Evolutionary conservation across 2,113 vertebrate genomes (phyloP).

Genomic region (Halichoerus grypus): DNA sequence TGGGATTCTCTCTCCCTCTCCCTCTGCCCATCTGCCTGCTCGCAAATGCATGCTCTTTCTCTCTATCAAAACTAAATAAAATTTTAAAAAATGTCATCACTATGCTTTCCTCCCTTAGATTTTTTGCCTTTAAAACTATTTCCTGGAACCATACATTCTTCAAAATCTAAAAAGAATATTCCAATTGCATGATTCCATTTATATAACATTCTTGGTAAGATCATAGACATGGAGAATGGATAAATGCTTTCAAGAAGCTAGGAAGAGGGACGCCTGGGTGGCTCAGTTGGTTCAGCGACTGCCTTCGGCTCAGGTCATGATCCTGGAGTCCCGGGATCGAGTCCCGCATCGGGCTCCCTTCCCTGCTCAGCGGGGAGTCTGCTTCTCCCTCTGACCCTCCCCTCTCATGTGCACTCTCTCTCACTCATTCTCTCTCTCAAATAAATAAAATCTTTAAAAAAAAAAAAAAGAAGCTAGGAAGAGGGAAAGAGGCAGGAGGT

Average conservation of each 20-base stretch:
- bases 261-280: background rate
- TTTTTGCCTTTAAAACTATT: slow-evolving; percentile 40
- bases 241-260: background rate
- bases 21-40: background rate
- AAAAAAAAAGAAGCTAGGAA: background rate
- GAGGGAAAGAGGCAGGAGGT: background rate
- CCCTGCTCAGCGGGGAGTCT: too few relatives aligned
- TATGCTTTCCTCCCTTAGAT: background rate
- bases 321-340: too few relatives aligned
- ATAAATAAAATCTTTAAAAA: too few relatives aligned
- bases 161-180: background rate
- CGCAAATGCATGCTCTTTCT: background rate
- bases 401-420: too few relatives aligned
- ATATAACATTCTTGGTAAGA: background rate
- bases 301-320: too few relatives aligned
- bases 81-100: background rate
- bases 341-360: too few relatives aligned
- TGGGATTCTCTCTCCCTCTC: background rate
- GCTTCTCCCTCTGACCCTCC: too few relatives aligned
- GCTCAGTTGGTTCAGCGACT: too few relatives aligned
- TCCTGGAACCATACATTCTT: background rate
- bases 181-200: background rate
- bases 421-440: too few relatives aligned
- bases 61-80: background rate
- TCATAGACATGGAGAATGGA: background rate